A percentile compares a stretch with the other conserved stretches of the same genome.
phyloP scores from a whole-genome alignment of 2,888 invertebrate species.

The Petrolisthes manimaculis region DNA sequence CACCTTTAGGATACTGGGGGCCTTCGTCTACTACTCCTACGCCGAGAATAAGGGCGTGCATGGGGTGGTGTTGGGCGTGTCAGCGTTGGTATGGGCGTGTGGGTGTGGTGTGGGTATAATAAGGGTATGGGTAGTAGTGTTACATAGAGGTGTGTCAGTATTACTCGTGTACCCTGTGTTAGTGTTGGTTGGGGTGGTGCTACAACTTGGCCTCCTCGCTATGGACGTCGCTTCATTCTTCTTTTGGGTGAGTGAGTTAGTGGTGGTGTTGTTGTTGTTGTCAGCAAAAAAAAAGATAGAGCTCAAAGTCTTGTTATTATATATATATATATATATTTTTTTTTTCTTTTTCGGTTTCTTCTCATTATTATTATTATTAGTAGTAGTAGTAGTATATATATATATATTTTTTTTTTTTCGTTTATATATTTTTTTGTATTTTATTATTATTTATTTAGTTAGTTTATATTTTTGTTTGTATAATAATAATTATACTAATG shows the following conservation, averaged over 20 bases:
- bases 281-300: no score
- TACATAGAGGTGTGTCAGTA: conserved; percentile 23
- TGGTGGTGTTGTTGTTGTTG: neutral
- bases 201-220: neutral
- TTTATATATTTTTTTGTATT: no score
- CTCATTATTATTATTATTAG: no score
- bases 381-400: no score
- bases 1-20: conserved; percentile 12
- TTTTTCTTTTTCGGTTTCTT: no score
- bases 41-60: conserved; percentile 17
- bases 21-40: conserved; percentile 29
- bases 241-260: conserved; percentile 34
- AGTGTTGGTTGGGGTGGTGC: neutral
- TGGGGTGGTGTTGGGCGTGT: conserved; percentile 27
- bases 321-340: no score
- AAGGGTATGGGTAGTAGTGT: conserved; percentile 39
- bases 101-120: conserved; percentile 23
- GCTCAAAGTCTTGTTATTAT: no score
- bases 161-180: conserved; percentile 34
- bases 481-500: no score
- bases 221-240: conserved; percentile 33
- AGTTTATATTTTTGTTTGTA: no score
- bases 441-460: no score
- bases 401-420: no score
- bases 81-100: conserved; percentile 33